Evolutionary conservation across 2,888 invertebrate genomes (phyloP).

Genomic region (Dasysyrphus albostriatus): DNA sequence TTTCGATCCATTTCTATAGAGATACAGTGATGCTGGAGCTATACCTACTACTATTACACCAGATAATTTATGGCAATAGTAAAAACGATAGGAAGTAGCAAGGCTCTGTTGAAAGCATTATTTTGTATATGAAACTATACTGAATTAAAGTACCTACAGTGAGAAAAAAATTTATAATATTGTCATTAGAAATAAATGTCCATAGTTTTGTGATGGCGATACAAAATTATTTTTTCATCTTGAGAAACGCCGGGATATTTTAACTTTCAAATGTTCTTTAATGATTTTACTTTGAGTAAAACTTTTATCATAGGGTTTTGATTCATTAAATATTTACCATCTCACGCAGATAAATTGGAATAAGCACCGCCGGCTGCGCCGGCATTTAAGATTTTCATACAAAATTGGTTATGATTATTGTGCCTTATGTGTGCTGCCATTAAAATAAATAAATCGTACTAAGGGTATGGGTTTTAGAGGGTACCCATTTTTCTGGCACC

Average conservation of each 20-base stretch:
- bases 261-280: no score
- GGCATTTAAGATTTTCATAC: no score
- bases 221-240: not conserved
- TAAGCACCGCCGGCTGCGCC: no score
- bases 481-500: no score
- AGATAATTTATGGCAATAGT: slow-evolving; percentile 48
- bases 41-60: slow-evolving; percentile 33
- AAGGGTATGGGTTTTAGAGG: no score
- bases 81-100: not conserved
- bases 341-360: no score
- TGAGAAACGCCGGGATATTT: not conserved
- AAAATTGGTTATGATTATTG: no score
- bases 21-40: slow-evolving; percentile 35
- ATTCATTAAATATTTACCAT: no score
- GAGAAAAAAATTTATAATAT: slow-evolving; percentile 2
- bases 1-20: slow-evolving; percentile 53
- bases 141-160: slow-evolving; percentile 58
- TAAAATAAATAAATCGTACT: no score
- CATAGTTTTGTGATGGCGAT: not conserved
- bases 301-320: no score
- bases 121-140: slow-evolving; percentile 27
- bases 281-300: no score
- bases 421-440: no score
- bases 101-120: slow-evolving; percentile 47
- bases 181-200: not conserved